Conservation (phyloP, 2,113 vertebrate species). For the Crocuta crocuta region DNA sequence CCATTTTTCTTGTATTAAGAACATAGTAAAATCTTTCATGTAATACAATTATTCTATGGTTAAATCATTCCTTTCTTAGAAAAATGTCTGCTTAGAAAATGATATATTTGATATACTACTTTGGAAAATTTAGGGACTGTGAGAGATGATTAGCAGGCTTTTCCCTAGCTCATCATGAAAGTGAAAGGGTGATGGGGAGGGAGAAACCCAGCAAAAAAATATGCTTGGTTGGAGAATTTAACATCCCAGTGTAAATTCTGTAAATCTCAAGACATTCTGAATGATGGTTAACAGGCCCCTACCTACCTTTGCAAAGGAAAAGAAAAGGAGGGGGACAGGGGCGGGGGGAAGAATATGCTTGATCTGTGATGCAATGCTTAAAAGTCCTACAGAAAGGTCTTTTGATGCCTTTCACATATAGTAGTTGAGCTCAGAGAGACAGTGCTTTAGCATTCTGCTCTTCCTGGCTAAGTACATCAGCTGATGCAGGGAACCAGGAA, state of each 20-base stretch:
- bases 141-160: constrained; percentile 71
- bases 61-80: constrained; percentile 70
- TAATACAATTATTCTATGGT: constrained; percentile 72
- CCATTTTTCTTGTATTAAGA: constrained; percentile 73
- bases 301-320: constrained; percentile 19
- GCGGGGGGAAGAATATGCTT: not conserved
- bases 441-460: accelerated
- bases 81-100: constrained; percentile 55
- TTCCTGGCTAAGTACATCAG: not conserved
- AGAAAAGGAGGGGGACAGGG: not conserved
- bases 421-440: not conserved
- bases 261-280: constrained; percentile 38
- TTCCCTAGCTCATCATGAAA: constrained; percentile 55
- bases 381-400: not conserved
- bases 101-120: constrained; percentile 63
- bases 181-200: not conserved
- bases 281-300: constrained; percentile 41
- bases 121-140: constrained; percentile 72
- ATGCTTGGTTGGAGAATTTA: constrained; percentile 60
- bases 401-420: not conserved
- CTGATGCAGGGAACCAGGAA: not conserved
- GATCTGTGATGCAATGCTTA: not conserved
- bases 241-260: constrained; percentile 62
- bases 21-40: constrained; percentile 73
- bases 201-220: not conserved